Base-by-base conservation (phyloP, 2,888 invertebrate genomes). In the Invenusta paracnida region DNA sequence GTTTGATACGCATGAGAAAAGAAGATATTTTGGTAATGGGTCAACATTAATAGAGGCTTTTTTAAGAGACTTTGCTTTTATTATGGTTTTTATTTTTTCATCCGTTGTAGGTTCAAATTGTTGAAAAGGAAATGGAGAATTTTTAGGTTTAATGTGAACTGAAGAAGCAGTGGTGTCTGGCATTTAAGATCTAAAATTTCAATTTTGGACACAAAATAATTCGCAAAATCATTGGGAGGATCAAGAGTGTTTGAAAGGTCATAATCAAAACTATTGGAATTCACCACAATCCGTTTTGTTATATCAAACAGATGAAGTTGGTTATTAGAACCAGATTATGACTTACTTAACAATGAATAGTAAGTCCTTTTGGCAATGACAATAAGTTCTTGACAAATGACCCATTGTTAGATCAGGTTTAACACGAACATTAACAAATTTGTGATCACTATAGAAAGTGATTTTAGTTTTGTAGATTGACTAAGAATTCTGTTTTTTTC, bases 161-260 rank as follows among this genome's bases (percentile, higher is more conserved):
- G 27, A 73, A 23, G 73, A 73, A 73, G 73, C 27, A 73, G 73
- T 73, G 23, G 73, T 73, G 27, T 23, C 27, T 23, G 17, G 17
- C 73, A 73, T 73, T 73, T 73, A 23, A 73, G 27, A 73, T 73
- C 73, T 73, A 73, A 73, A 73, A 5, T 13, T 73, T 73, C 27
- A 25, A 73, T 73, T 73, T 73, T 73, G 27, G 73, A 73, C 73
- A 73, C 73, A 48, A 73, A 73, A 73, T 73, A 73, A 73, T 73
- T 23, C 5, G 73, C 73, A 73, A 73, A 13, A 25, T 73, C 73
- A 73, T 73, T 73, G 23, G 73, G 73, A 73, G 27, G 73, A 73
- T 73, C 73, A 73, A 23, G 73, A 73, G 73, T 73, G 27, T 73
- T 73, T 23, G 17, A 23, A 73, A 25, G 5, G 73, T 13, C 73